Conservation (phyloP, 1,140 invertebrate genomes). For the Trichogramma pretiosum region DNA sequence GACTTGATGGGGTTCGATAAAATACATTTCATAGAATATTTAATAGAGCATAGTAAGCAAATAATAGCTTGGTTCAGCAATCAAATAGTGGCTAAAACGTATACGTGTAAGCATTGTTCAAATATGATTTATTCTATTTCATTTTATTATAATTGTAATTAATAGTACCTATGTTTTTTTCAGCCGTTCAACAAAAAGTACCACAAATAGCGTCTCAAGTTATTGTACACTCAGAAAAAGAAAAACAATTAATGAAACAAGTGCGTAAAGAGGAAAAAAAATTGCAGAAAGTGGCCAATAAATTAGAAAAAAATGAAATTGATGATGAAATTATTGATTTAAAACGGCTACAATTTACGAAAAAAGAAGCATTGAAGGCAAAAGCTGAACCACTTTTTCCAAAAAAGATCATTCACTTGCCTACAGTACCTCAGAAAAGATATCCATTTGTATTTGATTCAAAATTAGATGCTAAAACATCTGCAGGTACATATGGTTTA, state of each 20-base stretch:
- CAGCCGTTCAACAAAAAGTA: slow-evolving; percentile 24
- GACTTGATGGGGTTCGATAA: slow-evolving; percentile 81
- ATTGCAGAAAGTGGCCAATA: slow-evolving; percentile 52
- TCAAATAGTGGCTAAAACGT: slow-evolving; percentile 33
- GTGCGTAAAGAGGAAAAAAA: slow-evolving; percentile 85
- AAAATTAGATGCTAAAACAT: slow-evolving; percentile 57
- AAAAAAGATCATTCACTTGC: slow-evolving; percentile 17
- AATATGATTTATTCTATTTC: slow-evolving; percentile 23
- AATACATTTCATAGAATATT: slow-evolving; percentile 72
- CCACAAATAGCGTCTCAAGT: slow-evolving; percentile 65
- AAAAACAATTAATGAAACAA: slow-evolving; percentile 72
- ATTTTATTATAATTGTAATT: slow-evolving; percentile 28
- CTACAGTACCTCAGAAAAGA: slow-evolving; percentile 46
- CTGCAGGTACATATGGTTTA: slow-evolving; percentile 43
- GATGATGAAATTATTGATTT: slow-evolving; percentile 41
- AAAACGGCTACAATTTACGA: slow-evolving; percentile 39
- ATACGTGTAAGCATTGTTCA: slow-evolving; percentile 24
- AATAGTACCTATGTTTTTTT: too few species aligned
- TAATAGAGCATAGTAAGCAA: slow-evolving; percentile 62
- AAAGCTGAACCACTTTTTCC: slow-evolving; percentile 40
- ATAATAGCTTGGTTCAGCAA: slow-evolving; percentile 37
- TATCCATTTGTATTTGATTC: slow-evolving; percentile 82
- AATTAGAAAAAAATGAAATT: slow-evolving; percentile 44
- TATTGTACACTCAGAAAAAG: slow-evolving; percentile 73
- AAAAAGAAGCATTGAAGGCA: slow-evolving; percentile 42